Conservation (phyloP, 2,113 vertebrate species). For the Psittacus erithacus region DNA sequence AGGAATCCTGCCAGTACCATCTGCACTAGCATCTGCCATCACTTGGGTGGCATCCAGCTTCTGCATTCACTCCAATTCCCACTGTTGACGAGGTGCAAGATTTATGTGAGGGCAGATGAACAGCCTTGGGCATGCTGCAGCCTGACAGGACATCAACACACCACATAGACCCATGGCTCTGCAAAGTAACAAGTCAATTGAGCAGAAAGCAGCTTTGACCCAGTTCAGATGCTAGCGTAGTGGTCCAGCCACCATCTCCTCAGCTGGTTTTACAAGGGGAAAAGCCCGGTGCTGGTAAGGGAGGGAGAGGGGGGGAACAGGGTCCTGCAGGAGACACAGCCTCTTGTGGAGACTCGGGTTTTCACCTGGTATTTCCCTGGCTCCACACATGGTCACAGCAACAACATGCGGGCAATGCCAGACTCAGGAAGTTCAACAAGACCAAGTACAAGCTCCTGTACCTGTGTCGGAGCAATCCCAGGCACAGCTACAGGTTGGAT, state of each 20-base stretch:
- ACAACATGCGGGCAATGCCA: accelerated
- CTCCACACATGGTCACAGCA: neutral
- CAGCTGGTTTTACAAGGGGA: neutral
- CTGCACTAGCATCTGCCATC: constrained; percentile 11
- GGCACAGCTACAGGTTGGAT: neutral
- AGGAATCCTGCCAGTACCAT: constrained; percentile 5
- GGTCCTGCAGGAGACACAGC: accelerated
- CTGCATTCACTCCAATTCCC: neutral
- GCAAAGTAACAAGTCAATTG: neutral
- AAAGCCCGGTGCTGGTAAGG: neutral
- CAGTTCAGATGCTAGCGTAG: neutral
- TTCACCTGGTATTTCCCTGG: neutral
- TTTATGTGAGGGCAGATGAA: constrained; percentile 11
- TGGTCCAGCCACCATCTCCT: neutral
- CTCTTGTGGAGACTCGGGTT: neutral
- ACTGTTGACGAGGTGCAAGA: neutral
- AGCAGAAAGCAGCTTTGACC: constrained; percentile 23
- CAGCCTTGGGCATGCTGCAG: neutral
- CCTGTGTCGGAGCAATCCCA: neutral
- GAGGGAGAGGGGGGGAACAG: neutral
- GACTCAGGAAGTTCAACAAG: neutral
- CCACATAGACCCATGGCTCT: neutral
- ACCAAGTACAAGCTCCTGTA: neutral
- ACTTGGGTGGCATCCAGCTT: constrained; percentile 18
- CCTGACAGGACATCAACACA: neutral